A percentile compares a stretch with the other conserved stretches of the same genome.
These are phyloP conservation scores for Zosterops hypoxanthus DNA, from an alignment of 2,113 vertebrate species.

Conservation along the genomic window DNA sequence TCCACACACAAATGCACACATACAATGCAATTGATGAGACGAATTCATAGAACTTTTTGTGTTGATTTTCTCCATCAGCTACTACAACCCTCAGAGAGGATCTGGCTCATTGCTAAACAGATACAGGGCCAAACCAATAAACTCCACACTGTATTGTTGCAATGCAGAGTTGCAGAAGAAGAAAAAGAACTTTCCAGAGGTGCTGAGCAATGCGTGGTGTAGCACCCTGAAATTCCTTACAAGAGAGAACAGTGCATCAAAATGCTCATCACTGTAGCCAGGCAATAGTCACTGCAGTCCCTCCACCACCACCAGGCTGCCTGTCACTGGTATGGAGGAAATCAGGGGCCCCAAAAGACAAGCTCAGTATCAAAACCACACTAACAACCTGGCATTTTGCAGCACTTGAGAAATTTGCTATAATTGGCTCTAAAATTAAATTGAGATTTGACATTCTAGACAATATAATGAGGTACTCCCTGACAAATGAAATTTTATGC, in stretches of 20 bases:
- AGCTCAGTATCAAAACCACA: background rate
- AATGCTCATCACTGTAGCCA: background rate
- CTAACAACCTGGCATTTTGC: background rate
- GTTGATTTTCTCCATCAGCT: background rate
- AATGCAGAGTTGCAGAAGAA: background rate
- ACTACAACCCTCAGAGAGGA: background rate
- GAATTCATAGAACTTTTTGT: background rate
- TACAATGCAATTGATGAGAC: background rate
- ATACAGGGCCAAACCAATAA: background rate
- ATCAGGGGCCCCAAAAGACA: background rate
- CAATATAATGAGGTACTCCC: background rate
- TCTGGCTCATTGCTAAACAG: background rate
- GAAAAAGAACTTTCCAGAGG: background rate
- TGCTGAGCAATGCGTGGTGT: rapidly evolving
- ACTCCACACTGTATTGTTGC: background rate
- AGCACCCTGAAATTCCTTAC: background rate
- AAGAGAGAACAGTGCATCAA: rapidly evolving
- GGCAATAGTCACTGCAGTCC: background rate
- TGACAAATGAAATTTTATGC: background rate
- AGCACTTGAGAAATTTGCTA: background rate
- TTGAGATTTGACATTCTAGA: background rate
- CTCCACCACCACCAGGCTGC: background rate
- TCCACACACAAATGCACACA: background rate
- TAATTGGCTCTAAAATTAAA: background rate
- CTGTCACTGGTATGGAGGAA: background rate